phyloP scores from a whole-genome alignment of 2,113 vertebrate genomes.

The Gallinago media region DNA sequence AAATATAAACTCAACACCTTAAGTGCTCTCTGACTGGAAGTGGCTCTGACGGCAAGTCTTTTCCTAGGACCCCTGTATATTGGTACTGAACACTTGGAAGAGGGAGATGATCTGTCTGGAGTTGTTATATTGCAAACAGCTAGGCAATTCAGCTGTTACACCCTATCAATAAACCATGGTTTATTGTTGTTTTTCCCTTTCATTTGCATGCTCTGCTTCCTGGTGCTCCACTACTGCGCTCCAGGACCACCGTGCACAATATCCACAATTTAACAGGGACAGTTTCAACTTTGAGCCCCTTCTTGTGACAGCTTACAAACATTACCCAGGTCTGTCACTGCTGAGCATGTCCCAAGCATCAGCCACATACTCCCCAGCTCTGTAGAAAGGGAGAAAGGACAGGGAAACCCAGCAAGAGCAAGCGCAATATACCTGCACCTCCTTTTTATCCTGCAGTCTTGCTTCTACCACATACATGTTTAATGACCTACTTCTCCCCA shows the following conservation, averaged over 20 bases:
- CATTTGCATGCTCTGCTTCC: background rate
- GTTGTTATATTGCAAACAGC: background rate
- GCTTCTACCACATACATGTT: background rate
- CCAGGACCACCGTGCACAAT: background rate
- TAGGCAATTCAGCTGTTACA: background rate
- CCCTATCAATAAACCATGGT: background rate
- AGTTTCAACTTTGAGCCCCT: background rate
- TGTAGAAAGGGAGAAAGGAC: background rate
- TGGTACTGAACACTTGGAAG: background rate
- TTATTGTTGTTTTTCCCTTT: background rate
- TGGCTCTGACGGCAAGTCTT: background rate
- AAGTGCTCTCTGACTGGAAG: background rate
- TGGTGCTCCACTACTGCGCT: background rate
- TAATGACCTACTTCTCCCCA: background rate
- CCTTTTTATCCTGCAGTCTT: background rate
- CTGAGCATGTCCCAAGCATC: background rate
- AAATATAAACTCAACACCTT: background rate
- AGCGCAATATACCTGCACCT: accelerated
- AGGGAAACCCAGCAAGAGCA: background rate
- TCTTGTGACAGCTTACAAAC: background rate
- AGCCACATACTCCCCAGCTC: background rate
- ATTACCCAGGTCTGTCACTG: background rate
- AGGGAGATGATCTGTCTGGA: background rate
- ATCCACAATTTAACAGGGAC: background rate
- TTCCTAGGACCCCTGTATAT: background rate